Evolutionary conservation across 1,140 invertebrate genomes (phyloP), one percentile per base, ranked within the genome.

Genomic region (Scaptomyza graminum): DNA sequence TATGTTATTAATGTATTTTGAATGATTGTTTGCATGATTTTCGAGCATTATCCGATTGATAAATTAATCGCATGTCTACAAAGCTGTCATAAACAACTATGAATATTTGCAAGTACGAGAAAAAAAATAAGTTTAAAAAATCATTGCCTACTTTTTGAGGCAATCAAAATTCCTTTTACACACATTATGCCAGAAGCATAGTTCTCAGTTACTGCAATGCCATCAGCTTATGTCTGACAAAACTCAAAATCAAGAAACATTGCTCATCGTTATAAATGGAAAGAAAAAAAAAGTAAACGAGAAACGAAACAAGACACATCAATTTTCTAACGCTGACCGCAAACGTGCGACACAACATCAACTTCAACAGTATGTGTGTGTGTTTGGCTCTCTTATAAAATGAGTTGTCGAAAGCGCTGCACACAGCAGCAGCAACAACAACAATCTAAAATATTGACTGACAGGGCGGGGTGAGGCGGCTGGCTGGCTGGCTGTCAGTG

Each of bases 351-450:
- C 78, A 78, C 78, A 67, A 74, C 31, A 50, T 34, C 63, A 63
- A 81, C 56, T 69, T 61, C 74, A 85, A 64, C 77, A 50, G 61
- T 51, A 22, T 57, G 56, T 52, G 68, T 62, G 74, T 51, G 57
- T 62, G 56, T 60, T 43, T 12, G 28, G 39, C 41, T 67, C 63
- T 79, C 69, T 87, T 81, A 85, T 85, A 85, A 85, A 85, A 85
- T 85, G 82, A 85, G 82, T 85, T 85, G 82, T 85, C 82, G 82
- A 85, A 85, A 87, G 80, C 78, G 77, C 49, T 75, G 63, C 54
- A 84, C 43, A 59, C 50, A 9, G 25, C 55, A 57, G 7, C 39
- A 11, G 25, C 11, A 25, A 39, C 15, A 39, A 31, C 76, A 85
- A 83, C 75, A 83, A 83, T 56, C 51, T 66, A 51, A 84, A 79